phyloP scores from a whole-genome alignment of 2,888 invertebrate species.

The Myathropa florea region DNA sequence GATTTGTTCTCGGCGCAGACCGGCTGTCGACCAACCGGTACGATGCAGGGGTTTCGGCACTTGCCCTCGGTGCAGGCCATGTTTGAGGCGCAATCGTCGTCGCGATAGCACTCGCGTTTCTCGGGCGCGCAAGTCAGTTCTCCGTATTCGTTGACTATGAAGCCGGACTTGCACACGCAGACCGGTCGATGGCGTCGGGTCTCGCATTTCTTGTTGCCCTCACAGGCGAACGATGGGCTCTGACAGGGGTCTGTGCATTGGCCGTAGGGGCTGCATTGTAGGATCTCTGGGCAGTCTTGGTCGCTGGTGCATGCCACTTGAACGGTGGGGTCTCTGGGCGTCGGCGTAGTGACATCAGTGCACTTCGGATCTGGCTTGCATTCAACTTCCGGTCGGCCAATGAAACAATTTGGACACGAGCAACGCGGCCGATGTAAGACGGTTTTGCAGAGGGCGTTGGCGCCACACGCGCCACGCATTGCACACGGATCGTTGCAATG shows the following conservation, averaged over 20 bases:
- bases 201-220: constrained; percentile 92
- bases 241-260: constrained; percentile 92
- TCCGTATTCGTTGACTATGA: constrained; percentile 92
- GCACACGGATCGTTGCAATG: constrained; percentile 95
- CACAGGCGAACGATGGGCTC: constrained; percentile 86
- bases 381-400: constrained; percentile 89
- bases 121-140: constrained; percentile 93
- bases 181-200: constrained; percentile 91
- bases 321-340: constrained; percentile 82
- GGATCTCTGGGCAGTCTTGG: constrained; percentile 87
- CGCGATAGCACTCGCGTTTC: constrained; percentile 88
- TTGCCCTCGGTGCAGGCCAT: constrained; percentile 91
- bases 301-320: constrained; percentile 84
- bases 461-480: constrained; percentile 92
- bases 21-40: constrained; percentile 82
- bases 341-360: constrained; percentile 83
- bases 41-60: constrained; percentile 93
- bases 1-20: constrained; percentile 91
- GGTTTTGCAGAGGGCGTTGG: constrained; percentile 93
- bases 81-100: constrained; percentile 92
- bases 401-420: constrained; percentile 93
- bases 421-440: constrained; percentile 92
- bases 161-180: constrained; percentile 94
- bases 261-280: constrained; percentile 88
- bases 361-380: constrained; percentile 92